Evolutionary conservation across 2,113 vertebrate genomes (phyloP).

Genomic region (Eleginops maclovinus): DNA sequence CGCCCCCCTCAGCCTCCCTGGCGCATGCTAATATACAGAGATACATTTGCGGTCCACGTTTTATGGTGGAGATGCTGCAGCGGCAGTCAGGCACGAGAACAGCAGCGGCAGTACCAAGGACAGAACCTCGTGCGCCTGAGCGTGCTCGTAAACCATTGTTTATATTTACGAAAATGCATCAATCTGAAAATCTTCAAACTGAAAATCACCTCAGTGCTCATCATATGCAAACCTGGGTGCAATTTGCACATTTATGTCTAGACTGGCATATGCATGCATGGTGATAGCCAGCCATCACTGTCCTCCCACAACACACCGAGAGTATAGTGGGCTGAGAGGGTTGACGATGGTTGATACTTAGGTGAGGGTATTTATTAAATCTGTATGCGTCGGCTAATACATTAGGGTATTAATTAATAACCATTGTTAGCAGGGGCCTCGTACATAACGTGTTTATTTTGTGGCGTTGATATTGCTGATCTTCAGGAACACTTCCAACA

Average conservation of each 20-base stretch:
- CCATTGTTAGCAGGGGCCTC: constrained; percentile 15
- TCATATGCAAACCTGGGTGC: constrained; percentile 37
- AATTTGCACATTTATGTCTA: not conserved
- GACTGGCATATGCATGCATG: not conserved
- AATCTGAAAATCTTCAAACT: constrained; percentile 13
- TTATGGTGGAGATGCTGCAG: constrained; percentile 53
- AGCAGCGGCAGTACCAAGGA: constrained; percentile 65
- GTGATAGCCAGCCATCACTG: not conserved
- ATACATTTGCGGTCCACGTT: constrained; percentile 46
- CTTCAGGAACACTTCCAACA: not conserved
- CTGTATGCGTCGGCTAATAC: not conserved
- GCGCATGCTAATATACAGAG: constrained; percentile 42
- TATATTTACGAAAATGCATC: not conserved
- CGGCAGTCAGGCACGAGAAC: constrained; percentile 23
- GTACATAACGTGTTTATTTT: not conserved
- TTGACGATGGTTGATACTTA: not conserved
- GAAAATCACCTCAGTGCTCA: constrained; percentile 20
- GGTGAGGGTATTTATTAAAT: not conserved
- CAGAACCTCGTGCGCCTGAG: constrained; percentile 53
- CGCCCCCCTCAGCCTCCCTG: not conserved
- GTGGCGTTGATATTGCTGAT: not conserved
- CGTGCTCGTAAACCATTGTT: constrained; percentile 37
- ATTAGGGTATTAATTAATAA: too few relatives aligned
- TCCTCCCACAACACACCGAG: not conserved
- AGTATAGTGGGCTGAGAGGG: not conserved